Evolutionary conservation across 2,113 vertebrate genomes (phyloP).

Genomic region (Pangasianodon hypophthalmus): DNA sequence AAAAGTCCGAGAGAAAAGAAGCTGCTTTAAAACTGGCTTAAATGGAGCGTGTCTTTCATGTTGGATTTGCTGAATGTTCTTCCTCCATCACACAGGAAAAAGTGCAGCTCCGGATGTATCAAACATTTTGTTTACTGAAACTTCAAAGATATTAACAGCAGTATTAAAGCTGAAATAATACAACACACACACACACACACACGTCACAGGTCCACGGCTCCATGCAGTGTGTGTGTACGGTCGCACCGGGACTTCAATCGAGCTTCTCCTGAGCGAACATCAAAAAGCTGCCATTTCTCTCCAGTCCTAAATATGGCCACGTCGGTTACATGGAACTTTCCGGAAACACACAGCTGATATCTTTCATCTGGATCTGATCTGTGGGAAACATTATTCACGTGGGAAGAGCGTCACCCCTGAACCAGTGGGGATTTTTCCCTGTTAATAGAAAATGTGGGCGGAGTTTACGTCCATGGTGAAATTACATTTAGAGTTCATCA

Average conservation of each 20-base stretch:
- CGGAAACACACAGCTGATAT: not conserved
- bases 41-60: not conserved
- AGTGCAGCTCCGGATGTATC: not conserved
- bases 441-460: not conserved
- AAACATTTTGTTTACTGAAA: not conserved
- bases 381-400: not conserved
- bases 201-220: not conserved
- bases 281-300: constrained; percentile 50
- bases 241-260: constrained; percentile 33
- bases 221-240: not conserved
- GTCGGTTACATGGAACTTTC: not conserved
- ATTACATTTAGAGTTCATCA: not conserved
- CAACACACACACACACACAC: constrained; percentile 7
- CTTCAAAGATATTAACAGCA: not conserved
- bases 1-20: too few relatives aligned
- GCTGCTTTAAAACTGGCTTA: not conserved
- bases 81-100: not conserved
- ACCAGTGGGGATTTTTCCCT: not conserved
- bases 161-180: not conserved
- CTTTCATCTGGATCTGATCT: not conserved
- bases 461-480: not conserved
- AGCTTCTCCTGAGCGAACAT: constrained; percentile 34
- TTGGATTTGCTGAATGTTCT: not conserved
- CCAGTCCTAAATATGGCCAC: constrained; percentile 22
- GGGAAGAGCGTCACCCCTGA: not conserved